Conservation (phyloP, 2,888 invertebrate species). For the Tenthredo mesomela region DNA sequence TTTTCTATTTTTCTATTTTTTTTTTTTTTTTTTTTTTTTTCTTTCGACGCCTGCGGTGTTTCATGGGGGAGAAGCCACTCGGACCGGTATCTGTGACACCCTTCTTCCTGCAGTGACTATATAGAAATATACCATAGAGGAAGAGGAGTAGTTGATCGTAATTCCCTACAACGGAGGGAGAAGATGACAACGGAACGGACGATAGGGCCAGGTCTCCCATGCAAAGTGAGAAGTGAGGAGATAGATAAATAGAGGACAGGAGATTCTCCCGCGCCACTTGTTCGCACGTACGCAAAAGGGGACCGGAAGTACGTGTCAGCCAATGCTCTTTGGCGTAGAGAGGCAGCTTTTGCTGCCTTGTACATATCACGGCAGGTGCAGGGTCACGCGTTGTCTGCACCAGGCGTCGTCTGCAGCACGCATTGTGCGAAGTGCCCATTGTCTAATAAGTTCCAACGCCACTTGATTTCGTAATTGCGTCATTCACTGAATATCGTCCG, state of each 20-base stretch:
- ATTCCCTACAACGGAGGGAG: slow-evolving; percentile 35
- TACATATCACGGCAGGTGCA: slow-evolving; percentile 33
- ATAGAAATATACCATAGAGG: not conserved
- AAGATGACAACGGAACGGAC: slow-evolving; percentile 29
- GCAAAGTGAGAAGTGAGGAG: not conserved
- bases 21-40: not conserved
- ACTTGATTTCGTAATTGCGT: slow-evolving; percentile 43
- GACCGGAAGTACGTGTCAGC: slow-evolving; percentile 50
- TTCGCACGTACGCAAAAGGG: slow-evolving; percentile 48
- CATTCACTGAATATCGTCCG: slow-evolving; percentile 22
- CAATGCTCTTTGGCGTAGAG: slow-evolving; percentile 29
- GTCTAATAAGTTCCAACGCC: slow-evolving; percentile 20
- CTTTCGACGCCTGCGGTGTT: not conserved
- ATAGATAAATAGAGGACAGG: not conserved
- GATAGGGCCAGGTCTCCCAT: not conserved
- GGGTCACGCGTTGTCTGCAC: slow-evolving; percentile 43
- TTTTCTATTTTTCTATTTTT: not conserved
- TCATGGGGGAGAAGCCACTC: slow-evolving; percentile 5
- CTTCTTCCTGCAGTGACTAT: slow-evolving; percentile 40
- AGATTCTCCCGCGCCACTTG: slow-evolving; percentile 49
- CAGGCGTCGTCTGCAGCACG: slow-evolving; percentile 17
- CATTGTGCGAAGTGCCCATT: slow-evolving; percentile 45
- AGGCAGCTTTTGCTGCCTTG: slow-evolving; percentile 13
- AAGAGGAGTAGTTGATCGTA: slow-evolving; percentile 40
- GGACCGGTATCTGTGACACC: slow-evolving; percentile 35